Percentiles rank a stretch among this genome's conserved stretches.
Conservation (phyloP, 2,113 vertebrate species). For the Cyanoramphus novaezelandiae region DNA sequence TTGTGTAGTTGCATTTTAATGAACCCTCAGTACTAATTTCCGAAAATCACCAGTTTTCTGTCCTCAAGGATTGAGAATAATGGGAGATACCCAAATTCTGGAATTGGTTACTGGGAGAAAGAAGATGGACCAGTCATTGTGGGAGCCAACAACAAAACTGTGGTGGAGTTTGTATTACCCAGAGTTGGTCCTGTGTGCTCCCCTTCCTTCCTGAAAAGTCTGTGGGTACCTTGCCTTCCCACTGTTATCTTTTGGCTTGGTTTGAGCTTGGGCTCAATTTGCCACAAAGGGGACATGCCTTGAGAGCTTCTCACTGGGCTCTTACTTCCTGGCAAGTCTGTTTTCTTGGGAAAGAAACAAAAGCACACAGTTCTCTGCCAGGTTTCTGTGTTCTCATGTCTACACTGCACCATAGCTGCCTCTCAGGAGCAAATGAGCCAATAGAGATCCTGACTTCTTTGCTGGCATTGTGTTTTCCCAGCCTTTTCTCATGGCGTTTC, state of each 20-base stretch:
- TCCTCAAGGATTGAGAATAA: background rate
- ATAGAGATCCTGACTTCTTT: background rate
- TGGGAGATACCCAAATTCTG: background rate
- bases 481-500: background rate
- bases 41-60: background rate
- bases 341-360: background rate
- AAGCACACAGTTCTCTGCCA: background rate
- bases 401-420: background rate
- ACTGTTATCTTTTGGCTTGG: background rate
- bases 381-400: background rate
- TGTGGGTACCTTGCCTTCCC: background rate
- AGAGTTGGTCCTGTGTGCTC: background rate
- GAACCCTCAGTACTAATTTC: background rate
- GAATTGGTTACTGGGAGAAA: background rate
- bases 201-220: background rate
- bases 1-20: background rate
- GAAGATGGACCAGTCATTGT: background rate
- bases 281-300: background rate
- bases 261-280: background rate
- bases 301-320: background rate
- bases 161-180: background rate
- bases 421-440: background rate
- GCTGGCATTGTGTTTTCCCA: background rate
- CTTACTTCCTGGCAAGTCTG: background rate
- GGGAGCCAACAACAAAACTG: fast-evolving